phyloP scores from a whole-genome alignment of 1,140 invertebrate species.

The Aphelinus certus region DNA sequence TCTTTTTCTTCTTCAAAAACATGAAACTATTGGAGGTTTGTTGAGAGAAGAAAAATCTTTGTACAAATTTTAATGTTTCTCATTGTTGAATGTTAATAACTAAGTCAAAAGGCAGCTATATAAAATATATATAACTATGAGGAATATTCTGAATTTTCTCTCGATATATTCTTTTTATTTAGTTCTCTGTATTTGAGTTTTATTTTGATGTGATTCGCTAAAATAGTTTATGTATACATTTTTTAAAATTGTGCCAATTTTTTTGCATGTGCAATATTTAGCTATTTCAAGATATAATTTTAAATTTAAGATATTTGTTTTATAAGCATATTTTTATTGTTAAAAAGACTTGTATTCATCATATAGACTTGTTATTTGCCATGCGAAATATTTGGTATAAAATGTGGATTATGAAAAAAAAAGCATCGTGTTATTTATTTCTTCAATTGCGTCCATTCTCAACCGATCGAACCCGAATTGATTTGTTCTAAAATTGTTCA shows the following conservation, averaged over 20 bases:
- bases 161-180: background rate
- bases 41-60: slow-evolving; percentile 34
- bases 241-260: slow-evolving; percentile 34
- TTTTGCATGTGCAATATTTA: slow-evolving; percentile 32
- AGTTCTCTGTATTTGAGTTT: background rate
- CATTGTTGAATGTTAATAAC: slow-evolving; percentile 41
- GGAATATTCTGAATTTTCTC: background rate
- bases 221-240: background rate
- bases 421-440: background rate
- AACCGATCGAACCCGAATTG: too few relatives aligned
- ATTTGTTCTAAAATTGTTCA: too few relatives aligned
- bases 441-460: too few relatives aligned
- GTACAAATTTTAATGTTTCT: slow-evolving; percentile 41
- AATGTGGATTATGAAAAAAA: slow-evolving; percentile 36
- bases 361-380: slow-evolving; percentile 34
- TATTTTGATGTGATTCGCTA: slow-evolving; percentile 4
- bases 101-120: slow-evolving; percentile 24
- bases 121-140: background rate
- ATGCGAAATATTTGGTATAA: slow-evolving; percentile 34
- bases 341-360: slow-evolving; percentile 33
- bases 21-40: slow-evolving; percentile 31
- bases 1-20: slow-evolving; percentile 31
- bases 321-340: slow-evolving; percentile 31
- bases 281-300: slow-evolving; percentile 9
- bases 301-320: slow-evolving; percentile 26